Conservation (phyloP, 2,888 invertebrate species). For the Microctonus hyperodae region DNA sequence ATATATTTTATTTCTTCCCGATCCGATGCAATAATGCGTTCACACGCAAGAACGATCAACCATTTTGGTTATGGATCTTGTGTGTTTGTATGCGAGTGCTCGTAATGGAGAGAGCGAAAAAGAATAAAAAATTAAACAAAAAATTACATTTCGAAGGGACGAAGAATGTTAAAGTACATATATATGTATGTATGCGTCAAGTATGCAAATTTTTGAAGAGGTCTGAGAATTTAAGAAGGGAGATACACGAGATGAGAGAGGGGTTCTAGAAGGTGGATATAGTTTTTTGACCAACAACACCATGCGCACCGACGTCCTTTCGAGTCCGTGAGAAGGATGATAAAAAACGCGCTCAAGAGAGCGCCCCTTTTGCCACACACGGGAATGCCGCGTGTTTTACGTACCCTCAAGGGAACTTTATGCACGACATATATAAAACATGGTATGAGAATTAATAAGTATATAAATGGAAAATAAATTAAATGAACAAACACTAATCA, state of each 20-base stretch:
- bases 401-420: slow-evolving; percentile 23
- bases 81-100: neutral
- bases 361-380: slow-evolving; percentile 30
- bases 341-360: slow-evolving; percentile 34
- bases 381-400: slow-evolving; percentile 24
- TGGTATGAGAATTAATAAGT: slow-evolving; percentile 4
- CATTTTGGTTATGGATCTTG: slow-evolving; percentile 2
- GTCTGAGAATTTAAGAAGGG: slow-evolving; percentile 43
- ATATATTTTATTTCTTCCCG: slow-evolving; percentile 26
- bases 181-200: slow-evolving; percentile 34
- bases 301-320: slow-evolving; percentile 37
- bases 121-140: slow-evolving; percentile 24
- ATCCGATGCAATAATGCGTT: slow-evolving; percentile 34
- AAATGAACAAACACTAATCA: slow-evolving; percentile 13
- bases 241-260: slow-evolving; percentile 30
- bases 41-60: slow-evolving; percentile 33
- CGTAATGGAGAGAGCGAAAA: neutral
- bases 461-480: slow-evolving; percentile 14
- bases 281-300: slow-evolving; percentile 48
- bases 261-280: slow-evolving; percentile 29
- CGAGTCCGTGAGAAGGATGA: slow-evolving; percentile 49
- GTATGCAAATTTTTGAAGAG: slow-evolving; percentile 43
- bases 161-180: slow-evolving; percentile 15
- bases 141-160: slow-evolving; percentile 28
- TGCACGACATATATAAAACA: slow-evolving; percentile 19